Base-by-base conservation (phyloP, 2,797 vertebrate species). In the Periparus ater region DNA sequence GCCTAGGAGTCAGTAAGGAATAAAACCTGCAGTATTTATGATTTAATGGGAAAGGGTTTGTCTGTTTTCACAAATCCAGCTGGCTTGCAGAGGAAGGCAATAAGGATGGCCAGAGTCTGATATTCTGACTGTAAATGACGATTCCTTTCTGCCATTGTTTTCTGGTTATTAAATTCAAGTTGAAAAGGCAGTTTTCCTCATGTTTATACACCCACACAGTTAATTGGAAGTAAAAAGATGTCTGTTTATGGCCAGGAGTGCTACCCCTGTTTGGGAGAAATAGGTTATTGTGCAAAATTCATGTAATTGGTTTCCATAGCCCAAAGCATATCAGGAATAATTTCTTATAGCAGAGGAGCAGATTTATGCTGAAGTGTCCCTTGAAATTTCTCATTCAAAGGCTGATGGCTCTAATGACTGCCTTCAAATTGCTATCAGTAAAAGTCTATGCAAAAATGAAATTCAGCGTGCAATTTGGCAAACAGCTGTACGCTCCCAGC, bases 261-360 rank as follows among this genome's bases (percentile, higher is more conserved):
- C 72, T 77, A 65, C 17, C 17, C 42, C 13, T 61, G 13, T 65
- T 94, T 89, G 58, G 75, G 44, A 92, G 57, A 97, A 97, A 83
- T 93, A 91, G 89, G 92, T 91, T 94, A 91, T 90, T 81, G 63
- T 91, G 34, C 72, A 96, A 95, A 96, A 93, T 95, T 96, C 62
- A 92, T 85, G 55, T 97, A 96, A 96, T 97, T 89, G 93, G 74
- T 89, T 97, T 97, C 94, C 82, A 96, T 71, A 94, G 91, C 88
- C 86, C 45, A 51, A 48, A 95, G 71, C 81, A 95, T 96, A 96
- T 89, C 78, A 89, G 84, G 50, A 92, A 96, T 79, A 76, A 92
- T 93, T 93, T 94, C 83, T 93, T 94, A 62, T 0, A 94, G 90
- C 32, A 44, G 78, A 93, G 42, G 38, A 92, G 16, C 50, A 85